Percentiles rank a stretch among this genome's conserved stretches.
phyloP scores from a whole-genome alignment of 2,888 invertebrate species.

The Ormia ochracea region DNA sequence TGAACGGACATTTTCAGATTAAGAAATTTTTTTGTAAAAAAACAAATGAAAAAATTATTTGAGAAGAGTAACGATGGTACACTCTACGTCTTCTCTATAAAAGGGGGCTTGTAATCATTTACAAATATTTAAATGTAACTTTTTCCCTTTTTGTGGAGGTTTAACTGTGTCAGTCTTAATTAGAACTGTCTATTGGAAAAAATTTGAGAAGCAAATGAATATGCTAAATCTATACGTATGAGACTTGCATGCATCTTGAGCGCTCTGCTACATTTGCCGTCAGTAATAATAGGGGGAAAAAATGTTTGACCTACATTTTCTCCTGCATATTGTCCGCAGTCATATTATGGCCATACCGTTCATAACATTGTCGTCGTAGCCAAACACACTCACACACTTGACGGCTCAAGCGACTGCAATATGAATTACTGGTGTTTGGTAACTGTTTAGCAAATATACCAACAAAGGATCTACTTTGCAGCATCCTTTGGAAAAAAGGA shows the following conservation, averaged over 20 bases:
- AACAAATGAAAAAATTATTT: too few relatives aligned
- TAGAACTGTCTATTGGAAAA: too few relatives aligned
- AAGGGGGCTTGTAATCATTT: too few relatives aligned
- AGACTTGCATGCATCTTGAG: background rate
- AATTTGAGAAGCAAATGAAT: too few relatives aligned
- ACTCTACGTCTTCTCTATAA: too few relatives aligned
- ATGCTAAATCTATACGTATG: too few relatives aligned
- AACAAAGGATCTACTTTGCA: background rate
- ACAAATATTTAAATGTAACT: too few relatives aligned
- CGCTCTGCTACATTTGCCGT: background rate
- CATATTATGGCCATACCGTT: background rate
- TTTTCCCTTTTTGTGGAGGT: too few relatives aligned
- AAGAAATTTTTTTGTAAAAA: too few relatives aligned
- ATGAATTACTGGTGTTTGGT: background rate
- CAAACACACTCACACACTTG: background rate
- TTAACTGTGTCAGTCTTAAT: too few relatives aligned
- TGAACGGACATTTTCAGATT: too few relatives aligned
- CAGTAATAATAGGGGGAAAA: background rate
- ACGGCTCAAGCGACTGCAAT: constrained; percentile 14
- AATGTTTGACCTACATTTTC: background rate
- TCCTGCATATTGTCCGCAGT: background rate
- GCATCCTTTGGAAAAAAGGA: background rate
- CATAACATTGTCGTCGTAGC: constrained; percentile 18
- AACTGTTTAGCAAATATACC: background rate
- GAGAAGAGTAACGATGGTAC: too few relatives aligned